Evolutionary conservation across 2,888 invertebrate species (phyloP).

Genomic region (Drosophila austrosaltans): DNA sequence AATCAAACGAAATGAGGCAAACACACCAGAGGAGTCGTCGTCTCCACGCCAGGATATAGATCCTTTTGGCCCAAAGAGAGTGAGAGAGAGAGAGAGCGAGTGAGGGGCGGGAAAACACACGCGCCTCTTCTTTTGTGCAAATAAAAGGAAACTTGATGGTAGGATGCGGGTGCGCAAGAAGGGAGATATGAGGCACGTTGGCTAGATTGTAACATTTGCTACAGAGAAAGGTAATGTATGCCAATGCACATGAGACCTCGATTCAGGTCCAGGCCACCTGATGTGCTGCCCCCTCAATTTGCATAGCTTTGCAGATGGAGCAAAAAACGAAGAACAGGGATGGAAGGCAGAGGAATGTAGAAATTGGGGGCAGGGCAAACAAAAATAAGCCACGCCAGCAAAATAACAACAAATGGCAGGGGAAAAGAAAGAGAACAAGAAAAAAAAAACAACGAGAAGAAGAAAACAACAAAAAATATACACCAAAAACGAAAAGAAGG

Average conservation of each 20-base stretch:
- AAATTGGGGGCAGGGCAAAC: conserved; percentile 36
- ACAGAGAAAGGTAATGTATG: conserved; percentile 67
- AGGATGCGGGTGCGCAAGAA: conserved; percentile 2
- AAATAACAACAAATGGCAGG: conserved; percentile 57
- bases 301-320: conserved; percentile 44
- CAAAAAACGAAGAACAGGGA: background rate
- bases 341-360: conserved; percentile 11
- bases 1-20: conserved; percentile 77
- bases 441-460: conserved; percentile 31
- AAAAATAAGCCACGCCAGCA: conserved; percentile 71
- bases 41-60: conserved; percentile 32
- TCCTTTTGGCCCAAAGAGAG: background rate
- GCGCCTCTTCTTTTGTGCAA: conserved; percentile 63
- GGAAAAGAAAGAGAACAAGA: background rate
- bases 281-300: conserved; percentile 43
- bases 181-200: background rate
- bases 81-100: background rate
- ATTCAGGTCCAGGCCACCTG: conserved; percentile 13
- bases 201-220: conserved; percentile 75
- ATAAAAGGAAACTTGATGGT: conserved; percentile 59
- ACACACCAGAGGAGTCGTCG: conserved; percentile 35
- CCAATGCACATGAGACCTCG: conserved; percentile 73
- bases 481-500: conserved; percentile 12
- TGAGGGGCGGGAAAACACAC: conserved; percentile 17
- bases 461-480: conserved; percentile 20